These are phyloP conservation scores for Noctua fimbriata DNA, from an alignment of 2,888 invertebrate genomes.

Conservation along the genomic window DNA sequence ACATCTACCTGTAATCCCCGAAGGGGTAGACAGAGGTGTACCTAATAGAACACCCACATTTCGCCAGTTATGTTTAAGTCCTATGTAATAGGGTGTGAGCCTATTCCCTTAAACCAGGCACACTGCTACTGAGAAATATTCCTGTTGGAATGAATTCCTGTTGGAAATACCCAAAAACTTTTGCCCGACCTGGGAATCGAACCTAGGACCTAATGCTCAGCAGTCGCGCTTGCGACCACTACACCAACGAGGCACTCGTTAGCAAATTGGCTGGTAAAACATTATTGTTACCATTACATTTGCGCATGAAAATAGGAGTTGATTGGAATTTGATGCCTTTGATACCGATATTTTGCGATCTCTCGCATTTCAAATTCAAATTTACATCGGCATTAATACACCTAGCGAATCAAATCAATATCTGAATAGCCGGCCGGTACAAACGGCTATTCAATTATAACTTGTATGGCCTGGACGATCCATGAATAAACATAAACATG, in stretches of 20 bases:
- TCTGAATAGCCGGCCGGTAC: constrained; percentile 2
- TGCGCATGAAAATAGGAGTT: neutral
- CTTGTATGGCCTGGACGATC: constrained; percentile 15
- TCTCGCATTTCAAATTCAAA: constrained; percentile 20
- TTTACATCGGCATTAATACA: constrained; percentile 19
- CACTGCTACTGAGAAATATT: too few relatives aligned
- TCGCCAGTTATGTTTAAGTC: too few relatives aligned
- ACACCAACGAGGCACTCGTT: neutral
- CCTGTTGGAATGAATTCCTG: too few relatives aligned
- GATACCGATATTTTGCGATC: neutral
- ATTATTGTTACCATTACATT: neutral
- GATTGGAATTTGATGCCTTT: neutral
- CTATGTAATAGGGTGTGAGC: too few relatives aligned
- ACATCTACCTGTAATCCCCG: too few relatives aligned
- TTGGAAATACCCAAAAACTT: too few relatives aligned
- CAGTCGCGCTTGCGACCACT: too few relatives aligned
- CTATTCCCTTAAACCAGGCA: too few relatives aligned
- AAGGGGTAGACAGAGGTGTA: too few relatives aligned
- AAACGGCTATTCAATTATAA: constrained; percentile 33
- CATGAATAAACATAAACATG: constrained; percentile 56
- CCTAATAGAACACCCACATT: too few relatives aligned
- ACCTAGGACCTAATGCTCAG: too few relatives aligned
- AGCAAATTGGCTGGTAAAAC: neutral
- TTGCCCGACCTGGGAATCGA: too few relatives aligned
- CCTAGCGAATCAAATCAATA: constrained; percentile 26